Conservation (phyloP, 2,888 invertebrate species). For the Acrobasis consociella region DNA sequence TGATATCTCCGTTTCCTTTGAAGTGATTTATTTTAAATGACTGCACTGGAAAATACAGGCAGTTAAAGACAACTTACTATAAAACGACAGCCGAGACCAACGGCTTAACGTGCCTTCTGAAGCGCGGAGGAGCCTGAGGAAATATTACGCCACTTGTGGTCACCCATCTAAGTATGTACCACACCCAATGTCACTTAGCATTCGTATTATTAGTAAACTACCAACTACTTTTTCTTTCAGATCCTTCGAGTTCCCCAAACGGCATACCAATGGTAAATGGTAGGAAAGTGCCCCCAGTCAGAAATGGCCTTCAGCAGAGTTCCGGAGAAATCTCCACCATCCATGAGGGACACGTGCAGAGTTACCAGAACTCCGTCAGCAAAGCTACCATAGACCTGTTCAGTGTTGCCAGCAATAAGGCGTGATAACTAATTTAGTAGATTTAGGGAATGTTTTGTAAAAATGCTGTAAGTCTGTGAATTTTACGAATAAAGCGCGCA, state of each 20-base stretch:
- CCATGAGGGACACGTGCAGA: conserved; percentile 65
- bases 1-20: no score
- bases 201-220: no score
- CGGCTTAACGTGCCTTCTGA: not conserved
- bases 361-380: conserved; percentile 51
- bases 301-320: conserved; percentile 55
- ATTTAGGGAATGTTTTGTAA: not conserved
- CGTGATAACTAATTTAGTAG: not conserved
- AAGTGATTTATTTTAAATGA: no score
- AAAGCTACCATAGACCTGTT: conserved; percentile 60
- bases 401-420: conserved; percentile 34
- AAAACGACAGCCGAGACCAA: not conserved
- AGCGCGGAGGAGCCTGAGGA: not conserved
- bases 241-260: conserved; percentile 33
- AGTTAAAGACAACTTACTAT: not conserved
- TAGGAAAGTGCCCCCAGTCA: conserved; percentile 64
- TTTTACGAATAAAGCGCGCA: no score
- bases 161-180: not conserved
- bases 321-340: conserved; percentile 75
- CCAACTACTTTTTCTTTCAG: conserved; percentile 32
- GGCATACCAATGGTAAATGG: conserved; percentile 43
- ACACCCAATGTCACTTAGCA: no score
- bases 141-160: no score
- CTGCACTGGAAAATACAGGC: no score
- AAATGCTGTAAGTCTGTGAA: no score